Evolutionary conservation across 2,797 vertebrate species (phyloP), one percentile per base, ranked within the genome.

Genomic region (Sebastes reedi): DNA sequence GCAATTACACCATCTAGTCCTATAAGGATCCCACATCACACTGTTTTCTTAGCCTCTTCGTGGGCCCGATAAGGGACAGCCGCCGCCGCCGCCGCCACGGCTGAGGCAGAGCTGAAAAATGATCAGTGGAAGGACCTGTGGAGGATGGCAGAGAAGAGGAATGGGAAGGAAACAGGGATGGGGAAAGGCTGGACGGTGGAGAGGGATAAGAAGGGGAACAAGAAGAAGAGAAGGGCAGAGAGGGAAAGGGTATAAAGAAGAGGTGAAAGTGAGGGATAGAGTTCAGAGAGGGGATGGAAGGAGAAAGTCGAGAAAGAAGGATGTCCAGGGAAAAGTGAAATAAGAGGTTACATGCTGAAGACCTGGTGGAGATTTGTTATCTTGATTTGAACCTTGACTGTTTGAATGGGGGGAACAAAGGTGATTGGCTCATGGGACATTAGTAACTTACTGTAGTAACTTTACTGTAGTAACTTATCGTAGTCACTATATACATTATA

Each of bases 1-100:
- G 94, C 94, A 95, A 95, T 95, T 95, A 95, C 90, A 96, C 89
- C 88, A 90, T 87, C 67, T 60, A 79, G 91, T 88, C 83, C 87
- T 93, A 86, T 94, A 90, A 93, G 89, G 91, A 92, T 90, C 87
- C 75, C 78, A 92, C 89, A 94, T 94, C 89, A 76, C 79, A 73
- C 80, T 96, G 93, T 95, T 96, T 95, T 95, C 91, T 94, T 95
- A 95, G 91, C 86, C 91, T 95, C 90, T 94, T 89, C 78, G 56
- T 78, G 71, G 79, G 87, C 76, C 76, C 82, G 93, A 96, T 96
- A 95, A 95, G 93, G 85, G 88, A 79, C 77, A 32, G 88, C 87
- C 30, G 30, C 30, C 30, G 88, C 87, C 22, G 29, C 86, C 22
- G 30, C 85, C 11, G 36, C 80, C 56, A 11, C 32, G 16, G 70